Conservation (phyloP, 2,888 invertebrate species). For the Nysson spinosus region DNA sequence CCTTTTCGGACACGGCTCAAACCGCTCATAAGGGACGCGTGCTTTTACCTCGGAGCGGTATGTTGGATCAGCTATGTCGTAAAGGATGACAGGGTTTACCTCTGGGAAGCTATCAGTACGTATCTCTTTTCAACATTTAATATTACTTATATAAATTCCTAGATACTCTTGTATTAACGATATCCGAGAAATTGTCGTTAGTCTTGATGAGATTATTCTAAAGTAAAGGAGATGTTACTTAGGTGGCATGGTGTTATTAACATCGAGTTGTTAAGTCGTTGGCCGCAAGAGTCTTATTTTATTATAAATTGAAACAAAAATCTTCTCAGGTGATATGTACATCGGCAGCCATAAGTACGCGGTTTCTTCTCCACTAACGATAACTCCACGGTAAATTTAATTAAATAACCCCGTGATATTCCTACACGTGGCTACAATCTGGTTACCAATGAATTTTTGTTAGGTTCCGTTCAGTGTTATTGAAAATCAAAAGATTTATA, state of each 20-base stretch:
- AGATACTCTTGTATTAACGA: neutral
- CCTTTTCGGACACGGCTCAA: constrained; percentile 78
- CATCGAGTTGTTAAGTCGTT: too few species aligned
- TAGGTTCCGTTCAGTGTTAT: constrained; percentile 22
- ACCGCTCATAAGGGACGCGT: constrained; percentile 67
- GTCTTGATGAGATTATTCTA: too few species aligned
- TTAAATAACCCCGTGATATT: constrained; percentile 48
- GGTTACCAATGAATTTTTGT: constrained; percentile 51
- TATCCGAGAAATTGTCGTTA: neutral
- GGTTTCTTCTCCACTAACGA: constrained; percentile 50
- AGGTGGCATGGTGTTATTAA: too few species aligned
- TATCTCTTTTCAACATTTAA: constrained; percentile 4
- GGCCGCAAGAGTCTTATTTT: too few species aligned
- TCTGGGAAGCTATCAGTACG: constrained; percentile 78
- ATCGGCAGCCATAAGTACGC: constrained; percentile 35
- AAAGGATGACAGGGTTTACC: constrained; percentile 75
- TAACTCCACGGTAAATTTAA: constrained; percentile 56
- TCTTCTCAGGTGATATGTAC: too few species aligned
- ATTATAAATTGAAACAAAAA: too few species aligned
- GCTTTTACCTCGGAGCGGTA: constrained; percentile 74
- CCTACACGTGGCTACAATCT: constrained; percentile 42
- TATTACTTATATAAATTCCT: too few species aligned
- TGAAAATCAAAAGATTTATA: too few species aligned
- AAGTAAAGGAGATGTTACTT: too few species aligned
- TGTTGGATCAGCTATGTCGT: constrained; percentile 79